Evolutionary conservation across 2,113 vertebrate species (phyloP), one percentile per base, ranked within the genome.

Genomic region (Pseudorectes ferrugineus): DNA sequence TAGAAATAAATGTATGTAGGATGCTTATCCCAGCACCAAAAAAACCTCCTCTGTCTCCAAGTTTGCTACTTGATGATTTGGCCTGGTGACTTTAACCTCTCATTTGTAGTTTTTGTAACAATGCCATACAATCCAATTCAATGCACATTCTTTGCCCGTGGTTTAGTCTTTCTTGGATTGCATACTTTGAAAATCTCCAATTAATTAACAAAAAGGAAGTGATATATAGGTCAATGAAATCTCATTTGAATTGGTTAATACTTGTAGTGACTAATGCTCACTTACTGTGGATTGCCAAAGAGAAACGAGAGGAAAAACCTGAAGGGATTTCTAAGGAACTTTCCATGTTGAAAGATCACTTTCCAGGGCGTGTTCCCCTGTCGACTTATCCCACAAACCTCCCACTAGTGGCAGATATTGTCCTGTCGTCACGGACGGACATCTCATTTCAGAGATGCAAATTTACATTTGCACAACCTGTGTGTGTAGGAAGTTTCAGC

Each of bases 271-370:
- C 74, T 86, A 78, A 68, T 77, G 26, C 46, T 72, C 42, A 12
- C 13, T 62, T 42, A 29, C 24, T 2, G 1, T 23, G 29, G 17
- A 77, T 85, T 92, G 68, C 63, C 52, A 71, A 87, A 93, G 61
- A 70, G 28, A 74, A n/a, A 61, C 0, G 15, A 72, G 63, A 89
- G 51, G n/a, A 70, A 95, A 89, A 94, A 49, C n/a, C 59, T 35
- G 26, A 83, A 52, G 46, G 33, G 21, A 76, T 62, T 92, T 84
- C 43, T 46, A 85, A 55, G 25, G 54, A 86, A 93, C 15, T 78
- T 88, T 75, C 73, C 13, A 1, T 87, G 70, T 91, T 68, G 89
- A 92, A 90, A 96, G 43, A 89, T 75, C 40, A 83, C 45, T 93
- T 74, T 91, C 78, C 26, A 49, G 71, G 67, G 85, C 0, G 52